phyloP scores from a whole-genome alignment of 2,113 vertebrate genomes.

The Myanophis thanlyinensis region DNA sequence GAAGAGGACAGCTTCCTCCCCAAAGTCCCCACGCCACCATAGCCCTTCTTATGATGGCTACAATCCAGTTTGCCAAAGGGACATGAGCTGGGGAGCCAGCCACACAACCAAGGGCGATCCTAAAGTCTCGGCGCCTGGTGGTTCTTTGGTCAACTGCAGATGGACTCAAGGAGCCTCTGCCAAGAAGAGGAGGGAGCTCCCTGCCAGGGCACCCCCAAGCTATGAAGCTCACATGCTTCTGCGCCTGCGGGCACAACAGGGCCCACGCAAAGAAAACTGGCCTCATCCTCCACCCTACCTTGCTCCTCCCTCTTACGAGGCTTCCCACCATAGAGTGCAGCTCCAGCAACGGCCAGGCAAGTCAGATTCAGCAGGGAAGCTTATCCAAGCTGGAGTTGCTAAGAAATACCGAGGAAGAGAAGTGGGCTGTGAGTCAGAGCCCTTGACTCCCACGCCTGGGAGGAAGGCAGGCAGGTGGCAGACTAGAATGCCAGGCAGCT shows the following conservation, averaged over 20 bases:
- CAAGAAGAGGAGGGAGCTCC: conserved; percentile 10
- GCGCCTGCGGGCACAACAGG: conserved; percentile 42
- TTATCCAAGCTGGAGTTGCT: not conserved
- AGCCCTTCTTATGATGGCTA: not conserved
- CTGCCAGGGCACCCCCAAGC: conserved; percentile 53
- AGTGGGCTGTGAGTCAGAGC: not conserved
- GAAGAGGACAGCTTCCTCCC: not conserved
- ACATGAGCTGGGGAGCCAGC: not conserved
- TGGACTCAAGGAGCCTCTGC: not conserved
- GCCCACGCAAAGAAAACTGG: conserved; percentile 22
- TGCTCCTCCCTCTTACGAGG: conserved; percentile 82
- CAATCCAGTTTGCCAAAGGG: not conserved
- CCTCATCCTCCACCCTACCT: conserved; percentile 79
- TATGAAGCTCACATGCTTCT: conserved; percentile 71
- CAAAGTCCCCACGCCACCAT: not conserved
- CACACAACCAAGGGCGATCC: not conserved
- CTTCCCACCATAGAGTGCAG: conserved; percentile 67
- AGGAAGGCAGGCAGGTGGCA: conserved; percentile 17
- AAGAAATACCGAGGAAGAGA: not conserved
- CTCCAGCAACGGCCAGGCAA: conserved; percentile 9
- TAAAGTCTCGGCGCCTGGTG: not conserved
- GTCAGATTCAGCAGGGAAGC: not conserved
- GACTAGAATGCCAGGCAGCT: not conserved
- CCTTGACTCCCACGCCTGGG: not conserved
- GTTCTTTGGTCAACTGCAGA: not conserved